Base-by-base conservation (phyloP, 2,113 vertebrate species). In the Crotophaga sulcirostris region DNA sequence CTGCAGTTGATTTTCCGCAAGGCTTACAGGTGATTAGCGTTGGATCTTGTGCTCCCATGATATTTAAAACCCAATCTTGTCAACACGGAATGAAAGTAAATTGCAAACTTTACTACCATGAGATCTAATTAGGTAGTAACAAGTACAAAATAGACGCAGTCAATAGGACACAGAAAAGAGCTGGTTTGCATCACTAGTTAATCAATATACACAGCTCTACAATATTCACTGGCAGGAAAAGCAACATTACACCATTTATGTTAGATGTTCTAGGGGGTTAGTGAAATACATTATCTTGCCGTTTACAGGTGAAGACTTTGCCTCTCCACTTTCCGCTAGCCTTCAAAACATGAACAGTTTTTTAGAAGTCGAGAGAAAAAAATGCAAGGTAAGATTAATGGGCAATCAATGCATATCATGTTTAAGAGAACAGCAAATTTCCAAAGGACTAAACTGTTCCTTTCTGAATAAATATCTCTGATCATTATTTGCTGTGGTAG, bases 381-480 rank as follows among this genome's bases (percentile, higher is more conserved):
- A 94, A 70, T 16, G 13, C 13, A 25, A 33, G 8, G 16, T 44
- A 89, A 84, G 9, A 94, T 94, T 83, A 94, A 84, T 36, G 47
- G 63, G 13, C 45, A 94, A 89, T 66, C 74, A 40, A n/a, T 70
- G 16, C 13, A 52, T 33, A 83, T 66, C 75, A 64, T n/a, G 29
- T 68, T 82, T 78, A 88, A 84, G 73, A 80, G 83, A 91, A 92
- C 40, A 93, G 26, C 38, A 86, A 84, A 74, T 81, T 86, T 94
- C 70, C 47, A 69, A 81, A 86, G 76, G 77, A 87, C 60, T 81
- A 52, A 95, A 91, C 16, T 20, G 13, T 78, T 96, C 74, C 51
- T 91, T 94, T 94, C 68, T 92, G 84, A 97, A 92, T 96, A 97
- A 97, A 95, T 96, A 96, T 72, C 38, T 90, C 87, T 91, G 93